Base-by-base conservation (phyloP, 1,140 invertebrate species). In the Bombus picipes region DNA sequence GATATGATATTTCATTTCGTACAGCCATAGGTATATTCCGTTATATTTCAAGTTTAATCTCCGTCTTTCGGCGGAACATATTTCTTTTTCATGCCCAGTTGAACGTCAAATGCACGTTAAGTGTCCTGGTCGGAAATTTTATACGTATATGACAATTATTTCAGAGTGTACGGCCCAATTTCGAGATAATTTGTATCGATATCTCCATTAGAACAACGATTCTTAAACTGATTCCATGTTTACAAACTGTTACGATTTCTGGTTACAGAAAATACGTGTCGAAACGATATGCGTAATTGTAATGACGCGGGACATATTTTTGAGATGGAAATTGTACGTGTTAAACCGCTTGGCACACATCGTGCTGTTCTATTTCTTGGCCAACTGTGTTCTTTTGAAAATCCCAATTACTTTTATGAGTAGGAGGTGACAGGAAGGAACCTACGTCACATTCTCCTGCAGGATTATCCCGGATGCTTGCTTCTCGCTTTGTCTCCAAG, bases 401-500 rank as follows among this genome's bases (percentile, higher is more conserved):
- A 92, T 92, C 88, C 89, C 91, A 92, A 92, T 92, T 92, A 92
- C 86, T 92, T 92, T 89, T 87, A 90, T 85, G 85, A 85, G 90
- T 78, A 70, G 79, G 65, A 82, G 83, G 77, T 83, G 91, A 92
- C 90, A 92, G 91, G 91, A 92, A 92, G 86, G 86, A 88, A 89
- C 87, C 81, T 92, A 88, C 92, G 88, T 92, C 90, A 90, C 92
- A 92, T 92, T 92, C 91, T 92, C 89, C 85, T 87, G 78, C 88
- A 91, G 92, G 91, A 93, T 92, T 92, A 92, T 91, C 90, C 91
- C 90, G 92, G 92, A 92, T 92, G 91, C 91, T 89, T 89, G 90
- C 89, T 92, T 81, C 88, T 92, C 91, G 91, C 92, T 93, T 93
- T 93, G 92, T 93, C 92, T 92, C 88, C 87, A 90, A 91, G 86